Evolutionary conservation across 2,888 invertebrate species (phyloP), one percentile per base, ranked within the genome.

Genomic region (Ophonus ardosiacus): DNA sequence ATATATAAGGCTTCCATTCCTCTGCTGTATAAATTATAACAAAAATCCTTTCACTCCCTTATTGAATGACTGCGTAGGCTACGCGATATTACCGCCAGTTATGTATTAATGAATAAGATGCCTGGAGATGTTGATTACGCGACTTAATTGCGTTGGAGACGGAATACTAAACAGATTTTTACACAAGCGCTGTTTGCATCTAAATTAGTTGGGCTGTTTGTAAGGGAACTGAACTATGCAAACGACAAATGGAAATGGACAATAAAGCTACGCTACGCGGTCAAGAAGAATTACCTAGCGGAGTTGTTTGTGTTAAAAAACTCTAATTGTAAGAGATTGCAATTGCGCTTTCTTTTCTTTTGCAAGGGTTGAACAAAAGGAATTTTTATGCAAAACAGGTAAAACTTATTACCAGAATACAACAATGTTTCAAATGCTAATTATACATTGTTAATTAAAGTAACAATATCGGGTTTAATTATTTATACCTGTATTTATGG

Each of bases 91-190:
- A 76, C 76, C 78, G 65, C 7, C 78, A 78, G 84, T 84, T 84
- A 84, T 84, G 84, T 84, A 84, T 78, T 84, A 84, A 84, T 84
- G 78, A 84, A 84, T 84, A 84, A 84, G 78, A 84, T 78, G 65
- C 84, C 59, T 51, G 57, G 31, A 13, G 24, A 13, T 65, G 78
- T 78, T 84, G 78, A 84, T 84, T 84, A 84, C 61, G 65, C 24
- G 51, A 61, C 68, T 85, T 85, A 85, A 85, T 85, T 85, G 85
- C 85, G 80, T 85, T 18, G 56, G 85, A 84, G 59, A 79, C 57
- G 68, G 85, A 85, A 85, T 85, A 80, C 79, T 85, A 80, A 85
- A 85, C 71, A 80, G 85, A 85, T 85, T 85, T 85, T 85, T 85
- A 56, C 68, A 80, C 80, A 85, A 84, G 71, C 43, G 71, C 85